These are phyloP conservation scores for Tinea trinotella DNA, from an alignment of 2,888 invertebrate species.

Conservation along the genomic window DNA sequence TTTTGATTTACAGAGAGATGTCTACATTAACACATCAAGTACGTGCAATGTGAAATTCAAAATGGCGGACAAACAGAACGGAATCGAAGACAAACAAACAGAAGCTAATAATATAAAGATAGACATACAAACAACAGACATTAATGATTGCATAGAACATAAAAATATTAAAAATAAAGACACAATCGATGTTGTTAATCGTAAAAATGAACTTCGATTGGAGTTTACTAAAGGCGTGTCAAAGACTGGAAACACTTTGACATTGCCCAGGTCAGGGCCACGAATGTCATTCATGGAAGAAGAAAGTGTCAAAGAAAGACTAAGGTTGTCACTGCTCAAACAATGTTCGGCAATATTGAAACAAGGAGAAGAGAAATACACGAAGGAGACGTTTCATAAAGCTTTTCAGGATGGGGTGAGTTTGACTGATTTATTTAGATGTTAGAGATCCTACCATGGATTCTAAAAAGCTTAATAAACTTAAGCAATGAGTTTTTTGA, in stretches of 20 bases:
- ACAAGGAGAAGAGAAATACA: constrained; percentile 73
- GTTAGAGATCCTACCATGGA: no score
- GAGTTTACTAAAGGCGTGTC: not conserved
- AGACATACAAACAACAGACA: not conserved
- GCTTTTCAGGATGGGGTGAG: constrained; percentile 81
- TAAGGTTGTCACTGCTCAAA: constrained; percentile 73
- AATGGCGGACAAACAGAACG: constrained; percentile 1
- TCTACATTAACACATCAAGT: not conserved
- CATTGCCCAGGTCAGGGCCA: constrained; percentile 39
- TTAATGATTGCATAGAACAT: not conserved
- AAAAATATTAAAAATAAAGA: not conserved
- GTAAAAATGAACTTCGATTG: not conserved
- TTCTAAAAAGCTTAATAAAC: no score
- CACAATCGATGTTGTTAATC: not conserved
- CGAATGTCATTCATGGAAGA: constrained; percentile 79
- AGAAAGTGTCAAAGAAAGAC: constrained; percentile 76
- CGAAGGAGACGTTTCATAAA: constrained; percentile 75
- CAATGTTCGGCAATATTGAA: constrained; percentile 77
- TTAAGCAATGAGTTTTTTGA: no score
- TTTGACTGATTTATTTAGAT: constrained; percentile 20
- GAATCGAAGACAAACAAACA: not conserved
- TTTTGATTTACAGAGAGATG: not conserved
- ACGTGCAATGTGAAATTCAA: not conserved
- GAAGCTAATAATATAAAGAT: not conserved
- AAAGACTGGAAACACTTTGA: constrained; percentile 28